Evolutionary conservation across 1,140 invertebrate species (phyloP).

Genomic region (Bombyx mandarina): DNA sequence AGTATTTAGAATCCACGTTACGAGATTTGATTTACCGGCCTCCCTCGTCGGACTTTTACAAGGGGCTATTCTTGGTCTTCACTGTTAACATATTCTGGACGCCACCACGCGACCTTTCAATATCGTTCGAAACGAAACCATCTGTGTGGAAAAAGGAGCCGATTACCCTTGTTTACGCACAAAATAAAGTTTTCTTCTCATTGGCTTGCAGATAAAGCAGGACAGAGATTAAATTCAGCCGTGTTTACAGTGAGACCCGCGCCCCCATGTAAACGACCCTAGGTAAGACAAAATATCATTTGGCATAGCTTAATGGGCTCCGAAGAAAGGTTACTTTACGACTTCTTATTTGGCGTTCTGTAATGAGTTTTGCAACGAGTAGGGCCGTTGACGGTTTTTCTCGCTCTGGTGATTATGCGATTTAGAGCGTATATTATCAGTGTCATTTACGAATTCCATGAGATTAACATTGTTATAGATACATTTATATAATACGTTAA

Average conservation of each 20-base stretch:
- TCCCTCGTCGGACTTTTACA: conserved; percentile 7
- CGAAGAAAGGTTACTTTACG: conserved; percentile 54
- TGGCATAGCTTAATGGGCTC: conserved; percentile 56
- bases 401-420: conserved; percentile 43
- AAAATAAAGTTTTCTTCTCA: conserved; percentile 67
- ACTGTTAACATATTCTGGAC: conserved; percentile 53
- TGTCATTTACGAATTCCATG: no score
- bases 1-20: conserved; percentile 16
- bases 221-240: conserved; percentile 58
- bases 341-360: conserved; percentile 60
- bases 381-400: conserved; percentile 27
- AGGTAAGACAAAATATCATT: conserved; percentile 62
- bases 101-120: conserved; percentile 50
- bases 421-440: conserved; percentile 16
- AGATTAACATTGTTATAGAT: no score
- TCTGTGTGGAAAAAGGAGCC: conserved; percentile 49
- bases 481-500: no score
- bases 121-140: conserved; percentile 42
- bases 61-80: conserved; percentile 6
- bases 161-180: conserved; percentile 63
- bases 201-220: conserved; percentile 54
- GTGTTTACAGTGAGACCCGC: conserved; percentile 45
- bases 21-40: conserved; percentile 23
- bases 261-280: conserved; percentile 50
- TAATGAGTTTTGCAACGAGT: conserved; percentile 64